Base-by-base conservation (phyloP, 2,888 invertebrate genomes). In the Protonemura montana region DNA sequence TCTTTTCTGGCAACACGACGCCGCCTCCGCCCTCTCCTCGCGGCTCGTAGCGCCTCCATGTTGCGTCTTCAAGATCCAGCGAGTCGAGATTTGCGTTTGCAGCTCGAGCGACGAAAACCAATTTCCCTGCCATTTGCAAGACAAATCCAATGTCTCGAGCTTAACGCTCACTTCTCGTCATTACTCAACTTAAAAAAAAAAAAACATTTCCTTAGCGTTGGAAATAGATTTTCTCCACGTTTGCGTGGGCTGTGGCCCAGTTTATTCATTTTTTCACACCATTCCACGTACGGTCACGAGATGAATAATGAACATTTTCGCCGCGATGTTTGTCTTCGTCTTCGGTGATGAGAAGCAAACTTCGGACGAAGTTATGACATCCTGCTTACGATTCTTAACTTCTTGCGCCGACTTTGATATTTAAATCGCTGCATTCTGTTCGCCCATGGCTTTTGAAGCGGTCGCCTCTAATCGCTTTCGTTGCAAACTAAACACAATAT, bases 61-160 rank as follows among this genome's bases (percentile, higher is more conserved):
- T n/a, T n/a, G 35, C 35, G 35, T 6, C 35, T 35, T 10, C 35
- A 21, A 21, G 16, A 59, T 59, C 59, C 59, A 59, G 5, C n/a
- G n/a, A n/a, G n/a, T n/a, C n/a, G n/a, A n/a, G 35, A 10, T 35
- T 35, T 10, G 35, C 35, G 35, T 35, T 35, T 10, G 59, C 2
- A 41, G 41, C 13, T 13, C 21, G 16, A 10, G 59, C 59, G 78
- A 78, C 6, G 42, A 25, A 82, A 82, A 82, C 42, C 82, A 82
- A 82, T 82, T 82, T 82, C 41, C 35, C 30, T 41, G 26, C 82
- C 7, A 82, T 82, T 82, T 82, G 41, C 35, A 82, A 82, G 35
- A 82, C 82, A 82, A 82, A 82, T 82, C 35, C 82, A 41, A 81
- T 78, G 29, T 35, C 26, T 82, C 42, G 41, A 82, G 30, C 30